Base-by-base conservation (phyloP, 2,113 vertebrate species). In the Plecturocebus donacophilus region DNA sequence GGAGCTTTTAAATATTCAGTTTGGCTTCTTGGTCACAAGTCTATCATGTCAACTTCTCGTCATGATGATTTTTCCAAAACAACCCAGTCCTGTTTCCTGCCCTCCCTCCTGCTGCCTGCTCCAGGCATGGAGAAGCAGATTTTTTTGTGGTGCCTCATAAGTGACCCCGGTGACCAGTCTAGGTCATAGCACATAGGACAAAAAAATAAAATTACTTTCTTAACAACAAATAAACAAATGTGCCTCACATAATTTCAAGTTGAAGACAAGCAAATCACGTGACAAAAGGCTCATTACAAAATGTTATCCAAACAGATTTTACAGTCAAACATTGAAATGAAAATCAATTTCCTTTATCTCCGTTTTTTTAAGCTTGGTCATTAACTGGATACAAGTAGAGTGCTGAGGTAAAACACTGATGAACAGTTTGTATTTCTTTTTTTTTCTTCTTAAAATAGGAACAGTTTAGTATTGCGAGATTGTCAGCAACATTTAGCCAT, bases 401-500 rank as follows among this genome's bases (percentile, higher is more conserved):
- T 99, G 99, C 98, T 99, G 99, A 99, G 99, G 99, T 99, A 99
- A 99, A 99, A 99, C 99, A 99, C 97, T 99, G 98, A 99, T 98
- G 98, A 99, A 98, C 96, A 99, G 98, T 98, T 99, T 98, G 98
- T 98, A 97, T 98, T 98, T 98, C 80, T 98, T 97, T 96, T 96
- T 96, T 98, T 98, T 98, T 98, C n/a, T 98, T 99, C 96, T 98
- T 96, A 97, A 98, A 96, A 98, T 98, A 99, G 96, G 99, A 99
- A 99, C 98, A 99, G 98, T 99, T 99, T 99, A 98, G 99, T 99
- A 99, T 99, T 99, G 99, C 97, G 81, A 99, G 99, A 99, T 99
- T 99, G 99, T 99, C 99, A 99, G 99, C 99, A 99, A 99, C 99
- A 99, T 99, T 99, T 99, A 99, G 99, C 99, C 99, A 99, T 99